Conservation (phyloP, 2,797 vertebrate genomes). For the Petrocephalus schoutedeni region DNA sequence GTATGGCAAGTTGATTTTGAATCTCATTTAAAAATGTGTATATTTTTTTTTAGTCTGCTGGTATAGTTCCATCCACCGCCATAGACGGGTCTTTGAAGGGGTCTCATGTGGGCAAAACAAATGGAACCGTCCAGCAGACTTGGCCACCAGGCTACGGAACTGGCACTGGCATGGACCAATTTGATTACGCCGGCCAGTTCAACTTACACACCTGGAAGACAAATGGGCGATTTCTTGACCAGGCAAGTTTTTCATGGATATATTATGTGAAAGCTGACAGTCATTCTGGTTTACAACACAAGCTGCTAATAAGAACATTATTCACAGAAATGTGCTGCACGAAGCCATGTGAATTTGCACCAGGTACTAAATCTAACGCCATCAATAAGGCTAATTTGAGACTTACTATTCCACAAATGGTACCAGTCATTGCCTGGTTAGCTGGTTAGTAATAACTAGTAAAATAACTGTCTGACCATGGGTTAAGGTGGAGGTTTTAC, state of each 20-base stretch:
- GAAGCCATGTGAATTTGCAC: not conserved
- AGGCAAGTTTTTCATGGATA: constrained; percentile 30
- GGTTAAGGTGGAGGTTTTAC: not conserved
- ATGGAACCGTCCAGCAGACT: not conserved
- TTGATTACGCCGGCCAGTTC: constrained; percentile 25
- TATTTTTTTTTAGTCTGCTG: constrained; percentile 19
- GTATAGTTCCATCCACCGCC: not conserved
- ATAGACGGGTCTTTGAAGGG: constrained; percentile 23
- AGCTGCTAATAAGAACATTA: not conserved
- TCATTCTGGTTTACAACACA: not conserved
- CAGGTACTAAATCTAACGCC: not conserved
- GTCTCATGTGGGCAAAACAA: not conserved
- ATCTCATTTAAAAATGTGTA: not conserved
- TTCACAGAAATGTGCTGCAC: not conserved
- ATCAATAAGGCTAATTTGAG: not conserved
- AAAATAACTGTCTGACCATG: not conserved
- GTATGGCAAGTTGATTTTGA: not conserved
- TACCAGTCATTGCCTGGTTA: not conserved
- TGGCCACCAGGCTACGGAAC: not conserved
- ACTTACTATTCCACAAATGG: not conserved
- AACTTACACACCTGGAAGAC: constrained; percentile 42
- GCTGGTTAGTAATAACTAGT: not conserved
- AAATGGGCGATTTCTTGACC: constrained; percentile 40
- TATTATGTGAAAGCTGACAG: not conserved
- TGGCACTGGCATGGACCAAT: not conserved